Percentiles rank a stretch among this genome's conserved stretches.
Conservation (phyloP, 2,888 invertebrate species). For the Girardia tigrina region DNA sequence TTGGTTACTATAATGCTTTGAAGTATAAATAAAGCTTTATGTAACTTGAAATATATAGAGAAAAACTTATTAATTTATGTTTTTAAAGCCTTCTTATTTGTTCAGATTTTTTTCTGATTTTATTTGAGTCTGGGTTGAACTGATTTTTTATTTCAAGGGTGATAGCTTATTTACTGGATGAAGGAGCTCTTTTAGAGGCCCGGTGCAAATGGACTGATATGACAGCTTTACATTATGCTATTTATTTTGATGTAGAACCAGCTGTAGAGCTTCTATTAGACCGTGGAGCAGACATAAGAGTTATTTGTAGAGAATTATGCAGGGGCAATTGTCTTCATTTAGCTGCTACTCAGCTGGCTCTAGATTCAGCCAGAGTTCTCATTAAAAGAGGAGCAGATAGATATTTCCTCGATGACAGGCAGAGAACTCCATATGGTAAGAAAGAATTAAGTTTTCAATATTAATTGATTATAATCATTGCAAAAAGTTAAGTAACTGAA, state of each 20-base stretch:
- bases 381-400: conserved; percentile 50
- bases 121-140: too few species aligned
- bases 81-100: too few species aligned
- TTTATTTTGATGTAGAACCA: conserved; percentile 52
- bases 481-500: too few species aligned
- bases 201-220: conserved; percentile 54
- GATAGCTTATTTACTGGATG: conserved; percentile 39
- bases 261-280: conserved; percentile 42
- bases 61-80: too few species aligned
- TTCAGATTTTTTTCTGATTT: too few species aligned
- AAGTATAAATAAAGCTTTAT: too few species aligned
- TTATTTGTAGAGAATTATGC: conserved; percentile 52
- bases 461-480: too few species aligned
- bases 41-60: too few species aligned
- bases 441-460: too few species aligned
- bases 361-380: conserved; percentile 49
- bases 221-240: conserved; percentile 53
- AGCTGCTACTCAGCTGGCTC: conserved; percentile 51
- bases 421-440: conserved; percentile 44
- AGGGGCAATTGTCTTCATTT: conserved; percentile 53
- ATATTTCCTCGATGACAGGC: conserved; percentile 43
- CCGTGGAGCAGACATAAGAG: conserved; percentile 49
- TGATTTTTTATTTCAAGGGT: conserved; percentile 30
- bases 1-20: too few species aligned
- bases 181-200: conserved; percentile 51